These are phyloP conservation scores for Otis tarda DNA, from an alignment of 2,113 vertebrate genomes.

Conservation along the genomic window DNA sequence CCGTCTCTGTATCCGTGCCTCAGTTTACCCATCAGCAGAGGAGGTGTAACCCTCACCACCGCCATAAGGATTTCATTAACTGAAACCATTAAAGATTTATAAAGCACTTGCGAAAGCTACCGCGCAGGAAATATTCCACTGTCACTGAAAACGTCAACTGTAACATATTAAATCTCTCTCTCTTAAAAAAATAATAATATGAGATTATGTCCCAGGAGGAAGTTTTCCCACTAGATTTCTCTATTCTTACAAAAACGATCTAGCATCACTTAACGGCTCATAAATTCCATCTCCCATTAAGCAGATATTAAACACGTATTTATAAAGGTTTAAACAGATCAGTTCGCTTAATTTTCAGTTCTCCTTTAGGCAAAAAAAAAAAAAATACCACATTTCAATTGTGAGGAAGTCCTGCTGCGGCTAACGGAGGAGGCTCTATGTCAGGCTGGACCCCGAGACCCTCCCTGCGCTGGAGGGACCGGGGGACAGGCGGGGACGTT, in stretches of 20 bases:
- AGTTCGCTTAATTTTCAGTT: conserved; percentile 58
- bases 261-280: conserved; percentile 59
- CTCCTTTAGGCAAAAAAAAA: conserved; percentile 17
- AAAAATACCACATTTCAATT: not conserved
- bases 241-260: conserved; percentile 68
- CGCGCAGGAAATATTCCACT: not conserved
- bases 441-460: not conserved
- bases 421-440: not conserved
- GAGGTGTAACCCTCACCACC: not conserved
- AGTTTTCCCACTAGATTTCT: conserved; percentile 67
- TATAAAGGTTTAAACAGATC: conserved; percentile 70
- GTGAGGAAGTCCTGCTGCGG: not conserved
- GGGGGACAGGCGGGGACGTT: fast-evolving
- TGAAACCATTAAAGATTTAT: conserved; percentile 12
- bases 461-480: fast-evolving
- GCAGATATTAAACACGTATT: conserved; percentile 66
- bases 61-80: not conserved
- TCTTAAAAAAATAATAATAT: conserved; percentile 66
- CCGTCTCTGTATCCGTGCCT: fast-evolving
- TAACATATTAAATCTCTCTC: conserved; percentile 49
- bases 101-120: conserved; percentile 46
- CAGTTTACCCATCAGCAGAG: not conserved
- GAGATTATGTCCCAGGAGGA: conserved; percentile 75
- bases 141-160: conserved; percentile 39
- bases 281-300: conserved; percentile 72